A percentile compares a stretch with the other conserved stretches of the same genome.
These are phyloP conservation scores for Yponomeuta cagnagella DNA, from an alignment of 2,888 invertebrate species.

Conservation along the genomic window DNA sequence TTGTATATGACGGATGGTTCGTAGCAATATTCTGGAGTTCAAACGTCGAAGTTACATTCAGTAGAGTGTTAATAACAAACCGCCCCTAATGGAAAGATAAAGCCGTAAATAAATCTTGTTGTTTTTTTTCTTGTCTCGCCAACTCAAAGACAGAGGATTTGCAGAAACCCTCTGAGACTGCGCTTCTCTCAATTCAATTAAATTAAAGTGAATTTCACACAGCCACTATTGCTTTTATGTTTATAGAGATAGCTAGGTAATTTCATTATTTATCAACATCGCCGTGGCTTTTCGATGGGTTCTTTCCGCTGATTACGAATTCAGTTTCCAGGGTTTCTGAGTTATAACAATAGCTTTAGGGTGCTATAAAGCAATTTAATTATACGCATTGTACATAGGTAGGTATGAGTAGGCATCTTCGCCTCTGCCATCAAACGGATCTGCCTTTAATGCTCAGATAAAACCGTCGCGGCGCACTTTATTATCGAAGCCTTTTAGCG, in stretches of 20 bases:
- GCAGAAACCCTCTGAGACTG: slow-evolving; percentile 15
- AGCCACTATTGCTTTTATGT: slow-evolving; percentile 16
- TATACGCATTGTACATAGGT: background rate
- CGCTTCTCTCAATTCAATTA: slow-evolving; percentile 21
- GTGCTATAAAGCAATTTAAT: background rate
- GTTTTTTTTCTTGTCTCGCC: background rate
- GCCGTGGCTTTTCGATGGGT: background rate
- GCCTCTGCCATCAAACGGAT: background rate
- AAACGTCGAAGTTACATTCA: background rate
- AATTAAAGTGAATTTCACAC: slow-evolving; percentile 22
- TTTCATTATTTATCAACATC: background rate
- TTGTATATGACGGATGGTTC: background rate
- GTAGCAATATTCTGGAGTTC: background rate
- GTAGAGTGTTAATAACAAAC: slow-evolving; percentile 1
- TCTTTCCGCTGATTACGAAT: background rate
- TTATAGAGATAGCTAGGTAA: background rate
- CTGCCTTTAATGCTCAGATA: slow-evolving; percentile 17
- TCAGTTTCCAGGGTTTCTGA: background rate
- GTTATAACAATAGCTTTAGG: background rate
- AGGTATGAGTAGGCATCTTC: background rate
- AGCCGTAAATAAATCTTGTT: slow-evolving; percentile 10
- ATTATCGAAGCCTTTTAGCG: slow-evolving; percentile 21
- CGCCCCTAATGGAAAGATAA: background rate
- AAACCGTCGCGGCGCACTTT: slow-evolving; percentile 25
- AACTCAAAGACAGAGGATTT: slow-evolving; percentile 17